A percentile compares a stretch with the other conserved stretches of the same genome.
Evolutionary conservation across 2,113 vertebrate genomes (phyloP).

Genomic region (Pimephales promelas): DNA sequence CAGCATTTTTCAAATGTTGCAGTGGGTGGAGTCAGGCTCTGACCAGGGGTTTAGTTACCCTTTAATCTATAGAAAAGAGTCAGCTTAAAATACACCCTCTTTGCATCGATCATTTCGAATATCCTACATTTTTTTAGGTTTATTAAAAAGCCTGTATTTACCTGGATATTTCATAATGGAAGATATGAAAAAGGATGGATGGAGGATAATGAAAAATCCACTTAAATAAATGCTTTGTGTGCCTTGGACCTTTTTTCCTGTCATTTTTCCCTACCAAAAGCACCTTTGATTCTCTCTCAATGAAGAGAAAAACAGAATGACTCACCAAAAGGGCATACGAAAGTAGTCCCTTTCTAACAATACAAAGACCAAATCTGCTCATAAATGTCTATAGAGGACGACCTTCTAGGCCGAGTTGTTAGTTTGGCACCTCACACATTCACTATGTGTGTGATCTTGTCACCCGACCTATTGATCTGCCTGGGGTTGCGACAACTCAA

Average conservation of each 20-base stretch:
- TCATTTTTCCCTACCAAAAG: neutral
- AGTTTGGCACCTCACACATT: conserved; percentile 36
- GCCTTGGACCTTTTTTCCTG: neutral
- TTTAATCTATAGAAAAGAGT: neutral
- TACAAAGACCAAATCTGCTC: neutral
- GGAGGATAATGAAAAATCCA: no score
- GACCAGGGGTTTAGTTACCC: no score
- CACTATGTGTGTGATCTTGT: conserved; percentile 25
- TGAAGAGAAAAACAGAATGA: neutral
- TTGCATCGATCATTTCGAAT: neutral
- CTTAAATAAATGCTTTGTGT: neutral
- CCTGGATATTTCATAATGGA: neutral
- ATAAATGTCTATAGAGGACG: neutral
- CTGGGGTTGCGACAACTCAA: conserved; percentile 17
- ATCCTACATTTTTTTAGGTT: neutral
- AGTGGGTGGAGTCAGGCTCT: no score
- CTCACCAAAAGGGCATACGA: conserved; percentile 28
- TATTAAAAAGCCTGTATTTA: neutral
- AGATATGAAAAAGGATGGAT: no score
- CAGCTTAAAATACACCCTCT: neutral
- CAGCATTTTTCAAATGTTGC: no score
- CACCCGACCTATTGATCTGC: conserved; percentile 15
- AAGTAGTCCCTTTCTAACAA: neutral
- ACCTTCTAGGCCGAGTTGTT: conserved; percentile 15
- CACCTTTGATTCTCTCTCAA: neutral